Percentiles rank a stretch among this genome's conserved stretches.
These are phyloP conservation scores for Podilymbus podiceps DNA, from an alignment of 2,113 vertebrate genomes.

Conservation along the genomic window DNA sequence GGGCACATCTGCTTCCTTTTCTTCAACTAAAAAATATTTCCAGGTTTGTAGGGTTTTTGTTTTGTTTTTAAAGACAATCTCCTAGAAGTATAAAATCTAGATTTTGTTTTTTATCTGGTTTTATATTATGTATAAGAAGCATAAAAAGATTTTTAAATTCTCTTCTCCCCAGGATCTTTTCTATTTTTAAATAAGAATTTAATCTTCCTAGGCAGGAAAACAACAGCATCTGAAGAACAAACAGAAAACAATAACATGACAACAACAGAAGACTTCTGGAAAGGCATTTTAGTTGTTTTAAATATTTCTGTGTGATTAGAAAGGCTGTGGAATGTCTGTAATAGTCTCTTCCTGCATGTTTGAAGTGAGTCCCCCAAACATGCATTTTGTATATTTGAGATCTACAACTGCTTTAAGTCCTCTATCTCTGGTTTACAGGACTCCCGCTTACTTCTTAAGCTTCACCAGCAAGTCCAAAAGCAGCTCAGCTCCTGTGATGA, in stretches of 20 bases:
- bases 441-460: neutral
- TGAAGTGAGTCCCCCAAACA: neutral
- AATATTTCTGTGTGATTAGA: constrained; percentile 31
- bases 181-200: neutral
- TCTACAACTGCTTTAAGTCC: neutral
- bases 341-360: neutral
- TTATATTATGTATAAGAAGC: neutral
- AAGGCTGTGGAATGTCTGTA: neutral
- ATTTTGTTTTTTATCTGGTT: neutral
- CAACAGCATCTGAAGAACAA: neutral
- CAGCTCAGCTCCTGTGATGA: neutral
- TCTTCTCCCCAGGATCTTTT: neutral
- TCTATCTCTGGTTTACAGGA: neutral
- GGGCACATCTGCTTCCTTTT: neutral
- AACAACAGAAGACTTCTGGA: neutral
- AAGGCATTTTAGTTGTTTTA: constrained; percentile 32
- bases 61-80: neutral
- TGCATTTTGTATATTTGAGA: neutral
- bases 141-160: neutral
- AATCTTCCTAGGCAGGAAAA: neutral
- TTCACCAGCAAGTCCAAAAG: neutral
- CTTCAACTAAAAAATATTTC: neutral
- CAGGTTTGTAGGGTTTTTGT: neutral
- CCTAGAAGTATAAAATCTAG: neutral
- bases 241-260: neutral